Base-by-base conservation (phyloP, 2,888 invertebrate species). In the Perithous albicinctus region DNA sequence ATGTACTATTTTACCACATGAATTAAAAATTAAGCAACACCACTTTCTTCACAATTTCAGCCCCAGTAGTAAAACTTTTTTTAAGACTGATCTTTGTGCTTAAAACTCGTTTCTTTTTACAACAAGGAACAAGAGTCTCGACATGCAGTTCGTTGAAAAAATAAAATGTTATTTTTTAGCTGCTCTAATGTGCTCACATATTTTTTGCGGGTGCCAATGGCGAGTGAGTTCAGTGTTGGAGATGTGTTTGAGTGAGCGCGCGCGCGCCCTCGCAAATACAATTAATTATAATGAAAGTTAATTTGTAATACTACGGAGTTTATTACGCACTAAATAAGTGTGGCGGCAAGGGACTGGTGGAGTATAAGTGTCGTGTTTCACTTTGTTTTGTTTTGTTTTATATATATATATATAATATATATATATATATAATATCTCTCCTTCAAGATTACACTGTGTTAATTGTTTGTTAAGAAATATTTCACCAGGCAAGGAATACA, bases 291-390 rank as follows among this genome's bases (percentile, higher is more conserved):
- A 88, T 89, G 87, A 76, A 81, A 69, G 59, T 78, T 64, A 64
- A 82, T 78, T 85, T 48, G 86, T 89, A 89, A 90, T 90, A 90
- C 88, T 90, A 90, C 89, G 85, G 82, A 87, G 88, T 84, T n/a
- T 87, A 85, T 86, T 75, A 83, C 48, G 51, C 74, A 67, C 80
- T 73, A 48, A 51, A 56, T 61, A 66, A 69, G 26, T 61, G 70
- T 61, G 15, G 61, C 59, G 69, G 64, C 51, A 64, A 81, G 59
- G 56, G 48, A 70, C 61, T 66, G 56, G 46, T 54, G 67, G 75
- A 43, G 61, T 43, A 63, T 63, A 15, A 43, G 23, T 48, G 32
- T 74, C 18, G 32, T 38, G 23, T 75, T 23, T 64, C 48, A 43
- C 43, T 61, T 63, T 72, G 46, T 29, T 32, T 59, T 26, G n/a